Percentiles rank a stretch among this genome's conserved stretches.
Conservation (phyloP, 2,888 invertebrate genomes). For the Drosophila recens region DNA sequence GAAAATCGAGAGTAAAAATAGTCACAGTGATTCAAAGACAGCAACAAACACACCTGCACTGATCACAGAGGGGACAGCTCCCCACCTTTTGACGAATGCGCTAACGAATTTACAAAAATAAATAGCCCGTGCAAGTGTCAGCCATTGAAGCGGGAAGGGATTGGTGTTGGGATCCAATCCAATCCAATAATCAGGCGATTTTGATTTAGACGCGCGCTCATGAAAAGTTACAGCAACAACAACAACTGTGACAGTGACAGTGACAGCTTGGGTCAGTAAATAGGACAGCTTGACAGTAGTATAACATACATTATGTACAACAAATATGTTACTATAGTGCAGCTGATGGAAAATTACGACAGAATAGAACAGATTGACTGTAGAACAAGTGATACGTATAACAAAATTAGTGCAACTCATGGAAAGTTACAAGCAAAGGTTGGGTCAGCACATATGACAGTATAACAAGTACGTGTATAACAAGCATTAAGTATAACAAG, state of each 20-base stretch:
- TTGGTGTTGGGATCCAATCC: neutral
- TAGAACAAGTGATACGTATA: neutral
- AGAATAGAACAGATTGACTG: conserved; percentile 18
- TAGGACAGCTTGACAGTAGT: conserved; percentile 9
- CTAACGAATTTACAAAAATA: conserved; percentile 44
- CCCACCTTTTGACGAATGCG: conserved; percentile 52
- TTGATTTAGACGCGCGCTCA: conserved; percentile 25
- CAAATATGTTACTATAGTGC: neutral
- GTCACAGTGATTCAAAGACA: conserved; percentile 71
- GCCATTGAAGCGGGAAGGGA: conserved; percentile 16
- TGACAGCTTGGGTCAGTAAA: conserved; percentile 28
- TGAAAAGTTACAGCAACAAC: conserved; percentile 53
- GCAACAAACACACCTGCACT: conserved; percentile 64
- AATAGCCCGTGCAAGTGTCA: conserved; percentile 45
- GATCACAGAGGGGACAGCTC: conserved; percentile 42
- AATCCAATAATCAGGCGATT: conserved; percentile 8
- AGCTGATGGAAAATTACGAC: neutral
- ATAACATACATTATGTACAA: conserved; percentile 2
- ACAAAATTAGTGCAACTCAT: neutral
- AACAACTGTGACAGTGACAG: neutral
- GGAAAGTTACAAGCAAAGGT: neutral
- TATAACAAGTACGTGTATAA: neutral
- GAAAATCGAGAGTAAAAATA: conserved; percentile 78
- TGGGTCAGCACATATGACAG: neutral
- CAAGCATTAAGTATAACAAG: too few species aligned